Evolutionary conservation across 2,113 vertebrate species (phyloP).

Genomic region (Taxidea taxus): DNA sequence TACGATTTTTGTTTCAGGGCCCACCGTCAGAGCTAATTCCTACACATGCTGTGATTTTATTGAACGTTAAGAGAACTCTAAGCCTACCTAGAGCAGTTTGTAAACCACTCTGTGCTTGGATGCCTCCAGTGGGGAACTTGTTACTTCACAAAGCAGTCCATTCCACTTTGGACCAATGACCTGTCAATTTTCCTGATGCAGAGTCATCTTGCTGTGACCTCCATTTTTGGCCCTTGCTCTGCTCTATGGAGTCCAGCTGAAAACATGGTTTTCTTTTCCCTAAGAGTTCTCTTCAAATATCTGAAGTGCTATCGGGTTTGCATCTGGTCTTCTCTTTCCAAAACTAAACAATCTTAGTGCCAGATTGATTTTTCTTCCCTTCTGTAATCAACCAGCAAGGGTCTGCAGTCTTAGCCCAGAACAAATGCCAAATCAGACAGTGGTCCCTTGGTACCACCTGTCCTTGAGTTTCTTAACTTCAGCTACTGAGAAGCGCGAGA

Average conservation of each 20-base stretch:
- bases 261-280: background rate
- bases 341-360: background rate
- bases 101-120: background rate
- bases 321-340: background rate
- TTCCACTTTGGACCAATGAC: background rate
- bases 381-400: background rate
- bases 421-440: background rate
- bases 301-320: background rate
- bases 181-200: background rate
- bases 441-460: background rate
- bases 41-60: background rate
- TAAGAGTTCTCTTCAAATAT: background rate
- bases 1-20: background rate
- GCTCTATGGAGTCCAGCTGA: background rate
- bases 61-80: background rate
- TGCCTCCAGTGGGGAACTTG: background rate
- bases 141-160: background rate
- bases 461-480: background rate
- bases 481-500: background rate
- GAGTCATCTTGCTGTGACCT: background rate
- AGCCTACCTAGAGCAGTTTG: background rate
- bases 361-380: background rate
- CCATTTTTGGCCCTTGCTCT: background rate
- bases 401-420: background rate
- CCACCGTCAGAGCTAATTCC: background rate